A percentile compares a stretch with the other conserved stretches of the same genome.
Conservation (phyloP, 2,113 vertebrate genomes). For the Syngnathus floridae region DNA sequence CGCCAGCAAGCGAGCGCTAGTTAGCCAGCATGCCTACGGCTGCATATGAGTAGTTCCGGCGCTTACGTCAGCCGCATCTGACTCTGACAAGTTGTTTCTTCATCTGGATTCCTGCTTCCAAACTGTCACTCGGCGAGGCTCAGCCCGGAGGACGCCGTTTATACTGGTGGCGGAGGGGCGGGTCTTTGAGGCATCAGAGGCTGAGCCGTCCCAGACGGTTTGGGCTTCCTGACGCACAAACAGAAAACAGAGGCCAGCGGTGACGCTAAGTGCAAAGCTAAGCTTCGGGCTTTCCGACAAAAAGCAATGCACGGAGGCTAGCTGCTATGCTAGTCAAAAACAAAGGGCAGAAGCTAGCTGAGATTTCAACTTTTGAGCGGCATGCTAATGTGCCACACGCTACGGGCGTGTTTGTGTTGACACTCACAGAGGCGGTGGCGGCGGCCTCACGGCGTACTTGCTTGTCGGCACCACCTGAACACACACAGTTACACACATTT, state of each 20-base stretch:
- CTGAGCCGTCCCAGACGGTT: constrained; percentile 52
- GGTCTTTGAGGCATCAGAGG: constrained; percentile 72
- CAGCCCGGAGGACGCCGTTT: constrained; percentile 20
- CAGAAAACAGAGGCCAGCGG: neutral
- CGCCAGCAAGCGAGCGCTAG: neutral
- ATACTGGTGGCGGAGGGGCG: constrained; percentile 67
- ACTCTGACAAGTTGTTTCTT: neutral
- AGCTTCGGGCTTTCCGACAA: too few relatives aligned
- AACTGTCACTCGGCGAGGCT: constrained; percentile 10
- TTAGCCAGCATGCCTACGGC: neutral
- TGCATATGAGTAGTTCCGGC: neutral
- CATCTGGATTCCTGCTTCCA: neutral
- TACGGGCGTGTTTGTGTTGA: neutral
- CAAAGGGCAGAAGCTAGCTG: neutral
- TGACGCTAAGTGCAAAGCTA: neutral
- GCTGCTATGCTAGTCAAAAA: neutral
- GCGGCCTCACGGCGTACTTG: constrained; percentile 42
- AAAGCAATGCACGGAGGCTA: too few relatives aligned
- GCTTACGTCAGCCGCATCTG: neutral
- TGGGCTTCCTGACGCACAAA: constrained; percentile 52
- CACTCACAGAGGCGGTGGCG: constrained; percentile 47
- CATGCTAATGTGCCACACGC: neutral
- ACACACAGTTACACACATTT: neutral
- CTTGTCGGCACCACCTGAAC: constrained; percentile 58
- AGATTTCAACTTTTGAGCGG: too few relatives aligned